Conservation (phyloP, 2,113 vertebrate species). For the Anolis carolinensis region DNA sequence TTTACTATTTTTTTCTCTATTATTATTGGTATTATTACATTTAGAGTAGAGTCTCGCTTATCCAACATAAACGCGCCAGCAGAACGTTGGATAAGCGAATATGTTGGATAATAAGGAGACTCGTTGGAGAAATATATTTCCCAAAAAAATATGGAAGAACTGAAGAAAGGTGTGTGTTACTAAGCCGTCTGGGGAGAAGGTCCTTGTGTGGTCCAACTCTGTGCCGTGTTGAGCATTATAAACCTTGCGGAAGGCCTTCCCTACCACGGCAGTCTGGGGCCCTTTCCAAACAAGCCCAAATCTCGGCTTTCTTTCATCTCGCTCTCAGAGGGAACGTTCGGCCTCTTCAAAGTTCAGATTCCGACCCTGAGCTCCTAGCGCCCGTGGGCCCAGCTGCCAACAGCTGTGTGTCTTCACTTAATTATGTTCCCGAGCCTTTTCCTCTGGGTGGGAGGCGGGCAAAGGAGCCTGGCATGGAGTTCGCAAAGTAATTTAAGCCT, state of each 20-base stretch:
- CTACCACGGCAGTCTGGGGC: conserved; percentile 44
- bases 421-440: conserved; percentile 38
- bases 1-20: no score
- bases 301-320: conserved; percentile 37
- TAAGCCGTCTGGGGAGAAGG: not conserved
- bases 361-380: conserved; percentile 50
- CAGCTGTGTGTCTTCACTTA: conserved; percentile 51
- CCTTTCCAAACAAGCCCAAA: conserved; percentile 32
- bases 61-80: no score
- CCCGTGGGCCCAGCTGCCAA: conserved; percentile 61
- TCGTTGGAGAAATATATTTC: no score
- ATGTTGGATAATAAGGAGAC: no score
- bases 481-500: conserved; percentile 17
- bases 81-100: no score
- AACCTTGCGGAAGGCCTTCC: not conserved
- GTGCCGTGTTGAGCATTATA: not conserved
- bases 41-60: no score
- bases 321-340: conserved; percentile 48
- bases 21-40: no score
- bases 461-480: not conserved
- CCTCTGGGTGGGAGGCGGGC: not conserved
- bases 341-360: conserved; percentile 40
- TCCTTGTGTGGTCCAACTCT: not conserved
- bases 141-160: no score
- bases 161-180: no score